Evolutionary conservation across 2,113 vertebrate genomes (phyloP), one percentile per base, ranked within the genome.

Genomic region (Scomber japonicus): DNA sequence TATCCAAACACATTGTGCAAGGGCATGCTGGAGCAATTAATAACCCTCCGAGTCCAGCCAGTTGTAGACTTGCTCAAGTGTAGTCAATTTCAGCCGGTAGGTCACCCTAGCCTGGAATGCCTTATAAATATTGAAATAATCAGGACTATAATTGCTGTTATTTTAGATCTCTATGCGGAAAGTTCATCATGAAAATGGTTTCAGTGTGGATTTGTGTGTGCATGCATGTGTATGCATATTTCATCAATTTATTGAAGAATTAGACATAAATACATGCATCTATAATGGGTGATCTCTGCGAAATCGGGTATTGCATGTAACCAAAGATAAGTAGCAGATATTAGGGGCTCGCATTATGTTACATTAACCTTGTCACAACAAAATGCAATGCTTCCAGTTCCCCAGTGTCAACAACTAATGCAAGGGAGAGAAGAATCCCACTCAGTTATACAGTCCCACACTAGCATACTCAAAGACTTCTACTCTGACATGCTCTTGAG

Each of bases 1-100:
- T 95, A 96, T 94, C 91, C 94, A 96, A 96, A 97, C 95, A 96
- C 89, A 94, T 87, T 87, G 94, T 93, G 90, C 80, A 81, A 93
- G 88, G 89, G 86, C 89, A 92, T 91, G 85, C 85, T 93, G 88
- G 81, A 84, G 85, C 91, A 92, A 93, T 94, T 95, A 94, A 94
- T 95, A 93, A 92, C 89, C 82, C 89, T 86, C 75, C 30, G 75
- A 87, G 88, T 83, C 88, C 78, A 77, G 82, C 76, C 73, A 85
- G 79, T 68, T 40, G 48, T 50, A 55, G 82, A 86, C 85, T 88
- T 81, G 78, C 81, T 82, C 80, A 82, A 91, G 75, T 74, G 70
- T 45, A 81, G 85, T 84, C 86, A 76, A 63, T 80, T 86, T 81
- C 44, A 76, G 83, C 76, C 56, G 35, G 61, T 67, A 21, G 81